Evolutionary conservation across 2,888 invertebrate genomes (phyloP), one percentile per base, ranked within the genome.

Genomic region (Liopterus haemorrhoidalis): DNA sequence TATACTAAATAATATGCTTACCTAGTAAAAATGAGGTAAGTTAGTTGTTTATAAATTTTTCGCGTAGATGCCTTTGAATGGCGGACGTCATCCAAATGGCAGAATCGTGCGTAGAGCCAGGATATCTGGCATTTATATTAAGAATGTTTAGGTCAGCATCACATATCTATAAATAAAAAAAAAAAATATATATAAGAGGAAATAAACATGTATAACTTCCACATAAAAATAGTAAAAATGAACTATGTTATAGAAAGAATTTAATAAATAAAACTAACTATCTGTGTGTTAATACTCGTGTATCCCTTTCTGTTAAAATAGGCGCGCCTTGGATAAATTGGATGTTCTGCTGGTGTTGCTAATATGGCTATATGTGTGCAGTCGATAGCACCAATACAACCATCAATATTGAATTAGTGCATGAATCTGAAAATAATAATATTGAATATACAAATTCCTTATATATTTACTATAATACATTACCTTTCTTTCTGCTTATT

Each of bases 361-460:
- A 45, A 32, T 21, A 48, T 35, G n/a, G 48, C 41, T 5, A 48
- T 27, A 28, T 48, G 41, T 5, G 44, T 44, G 30, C 48, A 48
- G 33, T 48, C 47, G 3, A 47, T 25, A 4, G 14, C 37, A 37
- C n/a, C n/a, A n/a, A n/a, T n/a, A n/a, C n/a, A n/a, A n/a, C n/a
- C n/a, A n/a, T n/a, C n/a, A n/a, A n/a, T n/a, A n/a, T n/a, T n/a
- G n/a, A n/a, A n/a, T n/a, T n/a, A n/a, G n/a, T n/a, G n/a, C n/a
- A n/a, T n/a, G n/a, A n/a, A n/a, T n/a, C n/a, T n/a, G n/a, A n/a
- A n/a, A n/a, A n/a, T n/a, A n/a, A n/a, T n/a, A n/a, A n/a, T n/a
- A n/a, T n/a, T n/a, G n/a, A n/a, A n/a, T n/a, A n/a, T n/a, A n/a
- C n/a, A n/a, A n/a, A n/a, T n/a, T n/a, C n/a, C n/a, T n/a, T n/a